Conservation (phyloP, 2,113 vertebrate genomes). For the Callipepla squamata region DNA sequence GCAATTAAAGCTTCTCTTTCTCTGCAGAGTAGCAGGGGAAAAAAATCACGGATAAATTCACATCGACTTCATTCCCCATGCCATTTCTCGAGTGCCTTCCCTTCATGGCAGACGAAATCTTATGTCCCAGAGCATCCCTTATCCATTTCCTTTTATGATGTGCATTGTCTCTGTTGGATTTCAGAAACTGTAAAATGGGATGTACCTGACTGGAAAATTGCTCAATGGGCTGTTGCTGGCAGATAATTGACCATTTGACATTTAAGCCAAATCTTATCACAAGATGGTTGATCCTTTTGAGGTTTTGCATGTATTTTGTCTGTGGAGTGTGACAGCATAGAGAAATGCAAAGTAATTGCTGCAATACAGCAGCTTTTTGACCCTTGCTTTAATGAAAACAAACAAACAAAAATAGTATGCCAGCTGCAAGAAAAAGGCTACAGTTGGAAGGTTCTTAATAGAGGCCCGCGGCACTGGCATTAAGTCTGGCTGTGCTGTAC, state of each 20-base stretch:
- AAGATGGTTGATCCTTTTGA: slow-evolving; percentile 25
- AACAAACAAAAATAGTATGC: neutral
- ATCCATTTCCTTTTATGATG: neutral
- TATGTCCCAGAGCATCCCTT: neutral
- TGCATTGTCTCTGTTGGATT: neutral
- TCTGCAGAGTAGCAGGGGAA: neutral
- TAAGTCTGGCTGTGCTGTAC: neutral
- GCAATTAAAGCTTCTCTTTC: neutral
- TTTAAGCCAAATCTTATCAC: slow-evolving; percentile 7
- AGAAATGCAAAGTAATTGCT: slow-evolving; percentile 9
- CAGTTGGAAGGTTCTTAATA: slow-evolving; percentile 14
- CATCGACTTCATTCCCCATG: neutral
- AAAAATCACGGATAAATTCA: neutral
- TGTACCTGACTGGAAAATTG: slow-evolving; percentile 34
- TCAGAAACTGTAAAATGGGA: neutral
- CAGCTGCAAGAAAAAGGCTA: neutral
- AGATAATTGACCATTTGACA: slow-evolving; percentile 23
- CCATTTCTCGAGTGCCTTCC: neutral
- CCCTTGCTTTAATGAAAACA: neutral
- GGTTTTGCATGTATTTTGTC: neutral
- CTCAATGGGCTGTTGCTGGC: neutral
- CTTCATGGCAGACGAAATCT: neutral
- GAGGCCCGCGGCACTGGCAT: neutral
- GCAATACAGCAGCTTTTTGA: neutral
- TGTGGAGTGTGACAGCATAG: neutral